Base-by-base conservation (phyloP, 2,888 invertebrate species). In the Dasysyrphus tricinctus region DNA sequence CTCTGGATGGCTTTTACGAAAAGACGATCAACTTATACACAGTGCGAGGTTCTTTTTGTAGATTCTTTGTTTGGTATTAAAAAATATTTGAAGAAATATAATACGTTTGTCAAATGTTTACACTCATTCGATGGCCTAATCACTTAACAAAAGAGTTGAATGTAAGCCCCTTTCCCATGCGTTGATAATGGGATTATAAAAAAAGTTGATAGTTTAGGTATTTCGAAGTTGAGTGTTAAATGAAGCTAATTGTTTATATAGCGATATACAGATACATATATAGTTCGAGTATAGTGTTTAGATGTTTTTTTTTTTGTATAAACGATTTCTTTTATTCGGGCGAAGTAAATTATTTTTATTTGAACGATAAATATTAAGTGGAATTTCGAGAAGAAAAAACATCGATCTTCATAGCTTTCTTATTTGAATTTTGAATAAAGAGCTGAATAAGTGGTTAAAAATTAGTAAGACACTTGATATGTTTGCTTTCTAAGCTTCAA, bases 41-140 rank as follows among this genome's bases (percentile, higher is more conserved):
- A 34, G 56, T 34, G 56, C 3, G 24, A 3, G n/a, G n/a, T 59
- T 59, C 37, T 39, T 67, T 72, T 73, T 34, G n/a, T n/a, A 47
- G 12, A 34, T 49, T 37, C 67, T 49, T 49, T 67, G 67, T 67
- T 67, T 49, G 67, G 34, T 16, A 14, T 67, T 67, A 19, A 67
- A 11, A 32, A 44, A 44, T 9, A 2, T 44, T n/a, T 16, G 1
- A 44, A 42, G 39, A 37, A 67, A n/a, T 49, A 56, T 54, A 56
- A 32, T 19, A 57, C 75, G 67, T 77, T 65, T 81, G 86, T 86
- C 82, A 86, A 79, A 86, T 86, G 81, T 86, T 86, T 81, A 86
- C 86, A 75, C 70, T 86, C 74, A 61, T 82, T 86, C 59, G 47
- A 29, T 11, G 81, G 86, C 72, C 81, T 81, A 86, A 86, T 86